Evolutionary conservation across 1,140 invertebrate genomes (phyloP), one percentile per base, ranked within the genome.

Genomic region (Dufourea novaeangliae): DNA sequence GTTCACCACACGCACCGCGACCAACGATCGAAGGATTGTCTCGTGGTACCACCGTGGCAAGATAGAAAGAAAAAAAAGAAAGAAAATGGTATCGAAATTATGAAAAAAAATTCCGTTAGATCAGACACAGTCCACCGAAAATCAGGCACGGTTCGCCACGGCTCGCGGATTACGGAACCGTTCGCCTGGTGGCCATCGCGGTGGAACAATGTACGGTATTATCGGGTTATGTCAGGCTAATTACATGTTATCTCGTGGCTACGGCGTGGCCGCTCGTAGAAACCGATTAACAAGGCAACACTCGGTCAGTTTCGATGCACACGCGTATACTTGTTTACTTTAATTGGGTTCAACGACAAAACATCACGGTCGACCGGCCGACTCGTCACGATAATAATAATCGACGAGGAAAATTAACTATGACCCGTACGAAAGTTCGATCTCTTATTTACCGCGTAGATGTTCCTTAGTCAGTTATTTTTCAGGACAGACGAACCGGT

Each of bases 1-100:
- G 84, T 88, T 87, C 84, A 66, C 80, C 81, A 74, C 57, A n/a
- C n/a, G n/a, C n/a, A 62, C 46, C 68, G 79, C 79, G 69, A 78
- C 66, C 34, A 57, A 62, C 52, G 57, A 74, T 37, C 68, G 59
- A 8, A 59, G n/a, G 56, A 68, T 79, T 52, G 77, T 73, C 73
- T 59, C 25, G 37, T 79, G 39, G 66, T 50, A 76, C 69, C 59
- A 41, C 41, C n/a, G 46, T 14, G 10, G 32, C 34, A 27, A n/a
- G 22, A 41, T 17, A 46, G 32, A 71, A 78, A 7, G 0, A 22
- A 39, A 27, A 17, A 54, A 44, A 61, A 64, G n/a, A 44, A 61
- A 56, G 54, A 12, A 57, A 50, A 57, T 74, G 62, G 77, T 69
- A 64, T 50, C 17, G 37, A 74, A 34, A 78, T 2, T 0, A 20